Evolutionary conservation across 2,797 vertebrate species (phyloP).

Genomic region (Trachurus trachurus): DNA sequence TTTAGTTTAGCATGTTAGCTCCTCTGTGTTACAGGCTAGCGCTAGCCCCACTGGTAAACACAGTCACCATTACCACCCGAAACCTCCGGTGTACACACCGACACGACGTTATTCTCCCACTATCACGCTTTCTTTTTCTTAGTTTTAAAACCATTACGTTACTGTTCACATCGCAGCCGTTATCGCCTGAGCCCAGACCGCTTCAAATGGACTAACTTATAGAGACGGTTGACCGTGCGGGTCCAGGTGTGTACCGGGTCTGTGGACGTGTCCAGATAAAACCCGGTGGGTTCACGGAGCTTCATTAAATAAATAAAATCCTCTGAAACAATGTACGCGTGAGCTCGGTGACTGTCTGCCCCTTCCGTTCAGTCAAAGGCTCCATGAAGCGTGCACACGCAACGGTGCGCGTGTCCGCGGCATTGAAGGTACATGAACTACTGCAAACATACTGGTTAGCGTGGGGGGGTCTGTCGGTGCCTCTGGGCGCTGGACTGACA

Average conservation of each 20-base stretch:
- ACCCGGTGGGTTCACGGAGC: not conserved
- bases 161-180: not conserved
- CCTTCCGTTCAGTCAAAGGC: not conserved
- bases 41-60: not conserved
- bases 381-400: conserved; percentile 46
- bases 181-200: not conserved
- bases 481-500: not conserved
- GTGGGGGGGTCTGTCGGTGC: too few relatives aligned
- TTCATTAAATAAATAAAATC: not conserved
- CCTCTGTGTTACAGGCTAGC: not conserved
- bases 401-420: conserved; percentile 60
- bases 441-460: not conserved
- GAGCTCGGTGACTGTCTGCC: not conserved
- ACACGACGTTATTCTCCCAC: not conserved
- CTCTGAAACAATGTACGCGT: fast-evolving
- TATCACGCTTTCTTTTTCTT: fast-evolving
- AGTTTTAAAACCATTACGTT: too few relatives aligned
- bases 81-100: not conserved
- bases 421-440: conserved; percentile 26
- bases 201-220: fast-evolving
- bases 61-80: not conserved
- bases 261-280: fast-evolving
- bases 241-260: too few relatives aligned
- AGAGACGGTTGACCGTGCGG: not conserved
- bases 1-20: conserved; percentile 24